A percentile compares a stretch with the other conserved stretches of the same genome.
Conservation (phyloP, 2,888 invertebrate genomes). For the Andrena minutula region DNA sequence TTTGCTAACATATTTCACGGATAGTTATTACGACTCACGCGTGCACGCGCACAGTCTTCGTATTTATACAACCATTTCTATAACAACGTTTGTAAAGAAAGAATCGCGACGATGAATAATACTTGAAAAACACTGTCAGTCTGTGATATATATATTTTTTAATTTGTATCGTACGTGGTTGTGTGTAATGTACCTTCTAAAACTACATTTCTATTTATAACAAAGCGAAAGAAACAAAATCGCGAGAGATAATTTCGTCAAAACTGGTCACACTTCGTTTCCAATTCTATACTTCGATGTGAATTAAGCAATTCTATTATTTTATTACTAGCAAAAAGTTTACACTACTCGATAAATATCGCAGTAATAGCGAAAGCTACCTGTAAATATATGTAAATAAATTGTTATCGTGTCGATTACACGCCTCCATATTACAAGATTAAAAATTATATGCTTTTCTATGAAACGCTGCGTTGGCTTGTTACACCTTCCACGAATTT, state of each 20-base stretch:
- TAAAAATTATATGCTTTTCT: not conserved
- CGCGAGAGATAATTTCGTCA: not conserved
- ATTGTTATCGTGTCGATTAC: conserved; percentile 38
- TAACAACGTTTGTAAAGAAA: not conserved
- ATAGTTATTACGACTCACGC: not conserved
- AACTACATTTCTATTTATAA: conserved; percentile 48
- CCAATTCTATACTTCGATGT: not conserved
- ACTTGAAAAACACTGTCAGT: conserved; percentile 29
- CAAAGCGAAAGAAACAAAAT: not conserved
- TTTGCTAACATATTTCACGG: not conserved
- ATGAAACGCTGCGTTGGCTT: not conserved
- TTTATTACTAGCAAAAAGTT: conserved; percentile 9
- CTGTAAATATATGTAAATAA: conserved; percentile 51
- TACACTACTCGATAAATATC: conserved; percentile 5
- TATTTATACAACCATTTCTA: not conserved
- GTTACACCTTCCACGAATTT: not conserved
- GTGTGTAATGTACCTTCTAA: conserved; percentile 46
- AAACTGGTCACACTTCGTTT: not conserved
- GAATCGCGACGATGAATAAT: conserved; percentile 22
- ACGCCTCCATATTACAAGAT: not conserved
- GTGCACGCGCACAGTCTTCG: not conserved
- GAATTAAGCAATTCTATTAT: conserved; percentile 7
- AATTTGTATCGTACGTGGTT: conserved; percentile 43
- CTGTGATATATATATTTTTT: conserved; percentile 71
- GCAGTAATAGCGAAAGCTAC: not conserved